phyloP scores from a whole-genome alignment of 1,140 invertebrate genomes.

The Metaphire vulgaris region DNA sequence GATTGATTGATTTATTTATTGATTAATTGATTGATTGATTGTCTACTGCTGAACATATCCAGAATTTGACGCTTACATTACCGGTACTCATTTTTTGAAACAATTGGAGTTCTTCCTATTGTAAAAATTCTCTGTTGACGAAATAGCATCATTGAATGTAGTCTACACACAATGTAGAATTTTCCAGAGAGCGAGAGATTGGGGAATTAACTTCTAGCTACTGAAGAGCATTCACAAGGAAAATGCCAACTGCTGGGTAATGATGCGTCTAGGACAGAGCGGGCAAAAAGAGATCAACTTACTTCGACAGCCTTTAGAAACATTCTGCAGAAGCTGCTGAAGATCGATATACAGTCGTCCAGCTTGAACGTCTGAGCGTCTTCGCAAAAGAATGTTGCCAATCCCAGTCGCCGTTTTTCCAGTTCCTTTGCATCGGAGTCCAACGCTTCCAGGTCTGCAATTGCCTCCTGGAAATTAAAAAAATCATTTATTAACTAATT shows the following conservation, averaged over 20 bases:
- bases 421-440: slow-evolving; percentile 75
- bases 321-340: slow-evolving; percentile 65
- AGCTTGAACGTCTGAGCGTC: slow-evolving; percentile 46
- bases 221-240: neutral
- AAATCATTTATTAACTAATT: too few relatives aligned
- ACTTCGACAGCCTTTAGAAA: slow-evolving; percentile 20
- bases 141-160: too few relatives aligned
- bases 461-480: slow-evolving; percentile 69
- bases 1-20: too few relatives aligned
- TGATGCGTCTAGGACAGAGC: neutral
- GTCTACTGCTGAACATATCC: too few relatives aligned
- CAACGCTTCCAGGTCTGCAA: slow-evolving; percentile 68
- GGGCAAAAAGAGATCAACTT: slow-evolving; percentile 32
- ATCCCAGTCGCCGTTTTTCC: slow-evolving; percentile 55
- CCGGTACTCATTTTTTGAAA: too few relatives aligned
- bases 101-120: too few relatives aligned
- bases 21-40: too few relatives aligned
- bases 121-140: too few relatives aligned
- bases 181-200: neutral
- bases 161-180: neutral
- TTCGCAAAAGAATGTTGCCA: slow-evolving; percentile 47
- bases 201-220: neutral
- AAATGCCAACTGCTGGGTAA: neutral
- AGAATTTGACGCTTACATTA: too few relatives aligned
- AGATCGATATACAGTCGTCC: slow-evolving; percentile 47